Base-by-base conservation (phyloP, 2,113 vertebrate species). In the Cynopterus brachyotis region DNA sequence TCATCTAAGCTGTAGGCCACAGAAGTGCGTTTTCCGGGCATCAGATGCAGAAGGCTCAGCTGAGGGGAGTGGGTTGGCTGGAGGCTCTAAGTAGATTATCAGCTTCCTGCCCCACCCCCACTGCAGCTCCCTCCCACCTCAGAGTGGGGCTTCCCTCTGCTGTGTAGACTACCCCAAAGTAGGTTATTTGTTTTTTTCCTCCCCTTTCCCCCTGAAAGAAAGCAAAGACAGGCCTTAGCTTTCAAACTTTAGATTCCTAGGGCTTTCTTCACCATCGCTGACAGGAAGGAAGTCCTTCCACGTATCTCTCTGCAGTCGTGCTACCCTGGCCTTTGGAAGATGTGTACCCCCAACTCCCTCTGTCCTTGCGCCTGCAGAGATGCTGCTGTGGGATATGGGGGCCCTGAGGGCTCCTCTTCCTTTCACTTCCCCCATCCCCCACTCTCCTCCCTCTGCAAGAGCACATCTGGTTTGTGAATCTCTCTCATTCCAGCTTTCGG, bases 391-490 rank as follows among this genome's bases (percentile, higher is more conserved):
- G 94, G 81, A 45, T 16, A 20, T 50, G 57, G 69, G 86, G 45
- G 37, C 78, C 42, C 60, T 22, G 69, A 69, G 55, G 20, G 69
- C 59, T 60, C 73, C 64, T 93, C 86, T 95, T 91, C 70, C 95
- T 94, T 85, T 84, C 64, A 19, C 69, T 67, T n/a, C 30, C 92
- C 96, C 97, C 97, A 86, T 90, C 97, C 95, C 96, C 97, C 95
- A 70, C 73, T 35, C 70, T 60, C 87, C 79, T 90, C 92, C 86
- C 70, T 79, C 50, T 3, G 12, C 59, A 10, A 47, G 93, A 57
- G 92, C 98, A 98, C 98, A 99, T 99, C 98, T 98, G 98, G 97
- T 99, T 98, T 98, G 98, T 79, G 96, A 98, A 98, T 98, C 96
- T 97, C 2, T 42, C 98, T 98, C 97, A 96, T 98, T 98, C 98